Conservation (phyloP, 2,888 invertebrate species). For the Drosophila monieri region DNA sequence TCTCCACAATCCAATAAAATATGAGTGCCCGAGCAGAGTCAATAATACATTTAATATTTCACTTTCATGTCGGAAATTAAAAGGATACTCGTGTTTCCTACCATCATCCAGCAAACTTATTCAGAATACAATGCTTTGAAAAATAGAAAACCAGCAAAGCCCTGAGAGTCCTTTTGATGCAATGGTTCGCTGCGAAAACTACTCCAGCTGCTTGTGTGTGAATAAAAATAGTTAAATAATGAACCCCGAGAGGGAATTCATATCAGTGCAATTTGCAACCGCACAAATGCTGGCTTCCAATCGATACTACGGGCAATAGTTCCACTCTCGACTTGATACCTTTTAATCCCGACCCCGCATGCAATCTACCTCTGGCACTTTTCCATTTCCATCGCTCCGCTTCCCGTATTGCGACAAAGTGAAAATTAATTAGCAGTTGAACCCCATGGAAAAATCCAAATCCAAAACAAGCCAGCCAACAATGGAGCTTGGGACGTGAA, state of each 20-base stretch:
- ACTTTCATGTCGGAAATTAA: neutral
- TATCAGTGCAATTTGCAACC: conserved; percentile 17
- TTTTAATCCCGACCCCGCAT: conserved; percentile 10
- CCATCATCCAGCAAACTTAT: neutral
- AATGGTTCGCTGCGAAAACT: neutral
- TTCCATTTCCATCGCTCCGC: conserved; percentile 12
- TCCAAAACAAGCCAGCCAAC: conserved; percentile 12
- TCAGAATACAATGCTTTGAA: neutral
- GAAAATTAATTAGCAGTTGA: conserved; percentile 53
- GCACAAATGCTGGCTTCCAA: conserved; percentile 12
- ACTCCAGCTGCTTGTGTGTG: conserved; percentile 1
- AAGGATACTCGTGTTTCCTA: neutral
- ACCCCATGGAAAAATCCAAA: conserved; percentile 25
- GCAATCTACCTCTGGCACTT: conserved; percentile 13
- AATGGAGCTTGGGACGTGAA: neutral
- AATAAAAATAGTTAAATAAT: conserved; percentile 26
- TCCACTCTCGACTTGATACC: conserved; percentile 11
- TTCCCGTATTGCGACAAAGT: conserved; percentile 23
- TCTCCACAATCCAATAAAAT: conserved; percentile 6
- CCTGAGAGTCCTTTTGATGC: neutral
- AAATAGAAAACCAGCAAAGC: conserved; percentile 16
- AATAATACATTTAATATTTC: neutral
- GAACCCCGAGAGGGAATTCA: conserved; percentile 9
- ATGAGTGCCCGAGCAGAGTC: neutral
- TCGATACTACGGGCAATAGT: neutral